Conservation (phyloP, 2,797 vertebrate genomes). For the Cyclopterus lumpus region DNA sequence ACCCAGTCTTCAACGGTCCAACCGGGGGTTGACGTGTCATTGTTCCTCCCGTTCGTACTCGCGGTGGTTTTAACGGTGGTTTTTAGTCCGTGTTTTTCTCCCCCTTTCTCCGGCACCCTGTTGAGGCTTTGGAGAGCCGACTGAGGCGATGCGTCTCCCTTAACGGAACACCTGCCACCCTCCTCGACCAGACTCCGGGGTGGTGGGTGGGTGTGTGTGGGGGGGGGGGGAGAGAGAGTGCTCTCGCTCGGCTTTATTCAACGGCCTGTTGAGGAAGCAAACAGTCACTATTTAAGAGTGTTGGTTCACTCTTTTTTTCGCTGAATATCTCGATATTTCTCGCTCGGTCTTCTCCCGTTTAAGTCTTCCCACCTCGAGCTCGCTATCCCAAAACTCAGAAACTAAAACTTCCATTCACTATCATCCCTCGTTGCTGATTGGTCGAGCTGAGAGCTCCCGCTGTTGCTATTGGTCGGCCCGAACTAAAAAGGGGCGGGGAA, state of each 20-base stretch:
- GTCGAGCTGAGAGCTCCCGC: slow-evolving; percentile 24
- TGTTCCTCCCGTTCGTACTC: slow-evolving; percentile 22
- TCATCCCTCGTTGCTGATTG: slow-evolving; percentile 71
- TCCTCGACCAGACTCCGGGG: slow-evolving; percentile 36
- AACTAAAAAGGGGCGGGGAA: slow-evolving; percentile 34
- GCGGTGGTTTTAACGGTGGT: not conserved
- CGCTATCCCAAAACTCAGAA: slow-evolving; percentile 60
- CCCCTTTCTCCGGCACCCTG: slow-evolving; percentile 34
- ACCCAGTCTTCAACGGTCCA: slow-evolving; percentile 33
- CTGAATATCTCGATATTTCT: fast-evolving
- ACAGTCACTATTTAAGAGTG: not conserved
- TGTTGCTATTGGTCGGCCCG: slow-evolving; percentile 58
- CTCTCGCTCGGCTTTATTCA: not conserved
- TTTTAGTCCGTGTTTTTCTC: not conserved
- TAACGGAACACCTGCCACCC: slow-evolving; percentile 77
- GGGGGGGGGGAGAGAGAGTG: slow-evolving; percentile 14
- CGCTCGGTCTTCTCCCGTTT: not conserved
- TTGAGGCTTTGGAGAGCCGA: slow-evolving; percentile 48
- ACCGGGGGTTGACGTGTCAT: not conserved
- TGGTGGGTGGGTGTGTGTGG: too few relatives aligned
- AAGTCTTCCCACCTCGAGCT: slow-evolving; percentile 12
- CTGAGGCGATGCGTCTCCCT: slow-evolving; percentile 62
- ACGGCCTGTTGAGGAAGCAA: not conserved
- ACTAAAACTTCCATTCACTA: slow-evolving; percentile 77
- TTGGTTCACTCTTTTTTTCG: slow-evolving; percentile 6